These are phyloP conservation scores for Bombus confusus DNA, from an alignment of 1,140 invertebrate genomes.

Conservation along the genomic window DNA sequence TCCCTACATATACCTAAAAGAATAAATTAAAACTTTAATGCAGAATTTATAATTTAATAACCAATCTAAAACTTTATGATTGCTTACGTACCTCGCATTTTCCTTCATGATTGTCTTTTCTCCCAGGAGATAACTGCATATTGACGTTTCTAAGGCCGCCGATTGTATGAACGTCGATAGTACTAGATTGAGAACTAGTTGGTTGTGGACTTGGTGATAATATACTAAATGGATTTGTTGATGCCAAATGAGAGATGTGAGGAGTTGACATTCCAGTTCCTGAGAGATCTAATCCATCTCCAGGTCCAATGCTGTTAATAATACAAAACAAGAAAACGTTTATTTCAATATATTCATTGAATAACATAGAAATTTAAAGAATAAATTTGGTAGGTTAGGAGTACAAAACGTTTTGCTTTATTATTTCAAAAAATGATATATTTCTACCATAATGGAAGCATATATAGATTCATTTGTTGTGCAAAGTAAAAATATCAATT, in stretches of 20 bases:
- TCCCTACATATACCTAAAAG: slow-evolving; percentile 91
- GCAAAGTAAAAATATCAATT: background rate
- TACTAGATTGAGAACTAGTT: slow-evolving; percentile 71
- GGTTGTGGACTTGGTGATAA: slow-evolving; percentile 69
- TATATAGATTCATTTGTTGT: background rate
- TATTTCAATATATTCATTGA: background rate
- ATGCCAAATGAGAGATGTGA: slow-evolving; percentile 65
- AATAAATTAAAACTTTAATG: background rate
- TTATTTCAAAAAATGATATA: background rate
- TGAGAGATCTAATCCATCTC: slow-evolving; percentile 64
- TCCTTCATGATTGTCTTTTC: slow-evolving; percentile 75
- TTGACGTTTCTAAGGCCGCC: slow-evolving; percentile 76
- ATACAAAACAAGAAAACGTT: slow-evolving; percentile 3
- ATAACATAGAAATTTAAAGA: background rate
- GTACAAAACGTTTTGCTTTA: background rate
- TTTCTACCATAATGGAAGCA: background rate
- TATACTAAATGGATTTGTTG: slow-evolving; percentile 67
- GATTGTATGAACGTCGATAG: slow-evolving; percentile 69
- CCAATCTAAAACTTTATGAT: background rate
- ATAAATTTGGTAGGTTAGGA: background rate
- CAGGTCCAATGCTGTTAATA: slow-evolving; percentile 62
- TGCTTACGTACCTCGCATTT: slow-evolving; percentile 67
- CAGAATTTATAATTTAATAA: background rate
- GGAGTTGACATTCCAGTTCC: slow-evolving; percentile 67
- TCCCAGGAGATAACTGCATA: slow-evolving; percentile 69